Evolutionary conservation across 2,888 invertebrate species (phyloP).

Genomic region (Drosophila setosimentum): DNA sequence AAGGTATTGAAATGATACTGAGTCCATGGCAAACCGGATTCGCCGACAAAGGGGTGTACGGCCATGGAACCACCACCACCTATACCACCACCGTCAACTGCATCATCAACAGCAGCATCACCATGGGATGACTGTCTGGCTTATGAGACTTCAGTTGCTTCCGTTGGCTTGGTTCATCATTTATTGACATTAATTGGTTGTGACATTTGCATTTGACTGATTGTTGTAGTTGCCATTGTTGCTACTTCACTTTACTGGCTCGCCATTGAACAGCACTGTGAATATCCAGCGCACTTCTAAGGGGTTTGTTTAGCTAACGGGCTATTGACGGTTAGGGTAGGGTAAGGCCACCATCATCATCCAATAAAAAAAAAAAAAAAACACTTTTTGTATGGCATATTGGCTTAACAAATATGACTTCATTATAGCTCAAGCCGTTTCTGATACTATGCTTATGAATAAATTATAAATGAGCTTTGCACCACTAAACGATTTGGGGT

Average conservation of each 20-base stretch:
- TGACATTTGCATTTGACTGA: constrained; percentile 83
- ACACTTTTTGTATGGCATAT: constrained; percentile 47
- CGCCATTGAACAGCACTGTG: constrained; percentile 16
- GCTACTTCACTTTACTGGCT: constrained; percentile 56
- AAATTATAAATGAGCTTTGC: constrained; percentile 73
- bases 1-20: constrained; percentile 19
- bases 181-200: constrained; percentile 84
- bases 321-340: neutral
- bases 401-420: constrained; percentile 76
- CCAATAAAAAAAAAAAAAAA: constrained; percentile 25
- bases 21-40: constrained; percentile 60
- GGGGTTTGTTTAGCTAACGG: constrained; percentile 45
- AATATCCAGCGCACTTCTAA: constrained; percentile 3
- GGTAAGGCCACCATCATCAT: constrained; percentile 4
- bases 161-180: constrained; percentile 64
- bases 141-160: constrained; percentile 33
- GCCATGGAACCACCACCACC: constrained; percentile 43
- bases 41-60: constrained; percentile 51
- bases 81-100: no score
- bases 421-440: constrained; percentile 65
- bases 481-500: constrained; percentile 40
- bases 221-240: constrained; percentile 81
- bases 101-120: constrained; percentile 12
- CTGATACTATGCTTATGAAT: constrained; percentile 56
- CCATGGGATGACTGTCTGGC: constrained; percentile 21